Percentiles rank a stretch among this genome's conserved stretches.
phyloP scores from a whole-genome alignment of 2,888 invertebrate species.

The Polia nebulosa region DNA sequence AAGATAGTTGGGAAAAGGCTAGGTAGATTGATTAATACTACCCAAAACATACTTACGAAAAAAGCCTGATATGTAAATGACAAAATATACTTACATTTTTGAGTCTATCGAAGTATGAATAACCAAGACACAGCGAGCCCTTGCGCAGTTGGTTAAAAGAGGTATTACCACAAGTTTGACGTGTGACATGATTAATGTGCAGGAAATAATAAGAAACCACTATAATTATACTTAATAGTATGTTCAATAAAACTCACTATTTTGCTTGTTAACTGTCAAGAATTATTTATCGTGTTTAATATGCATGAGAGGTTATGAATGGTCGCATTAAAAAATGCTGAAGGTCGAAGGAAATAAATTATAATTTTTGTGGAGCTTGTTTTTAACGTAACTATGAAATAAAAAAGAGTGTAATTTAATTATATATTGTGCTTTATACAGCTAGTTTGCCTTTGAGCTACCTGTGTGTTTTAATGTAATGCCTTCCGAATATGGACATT shows the following conservation, averaged over 20 bases:
- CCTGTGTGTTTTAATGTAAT: neutral
- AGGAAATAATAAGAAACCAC: slow-evolving; percentile 55
- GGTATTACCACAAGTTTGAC: slow-evolving; percentile 42
- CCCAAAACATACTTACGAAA: neutral
- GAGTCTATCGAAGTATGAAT: slow-evolving; percentile 27
- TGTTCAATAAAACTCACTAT: slow-evolving; percentile 55
- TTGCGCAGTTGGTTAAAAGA: slow-evolving; percentile 40
- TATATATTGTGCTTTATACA: neutral
- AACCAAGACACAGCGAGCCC: neutral
- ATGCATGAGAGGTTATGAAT: slow-evolving; percentile 59
- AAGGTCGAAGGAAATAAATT: slow-evolving; percentile 34
- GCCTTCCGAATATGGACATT: too few relatives aligned
- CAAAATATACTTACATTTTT: slow-evolving; percentile 28
- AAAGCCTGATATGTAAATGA: slow-evolving; percentile 1
- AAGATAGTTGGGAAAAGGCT: too few relatives aligned
- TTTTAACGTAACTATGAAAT: neutral
- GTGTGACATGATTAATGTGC: slow-evolving; percentile 57
- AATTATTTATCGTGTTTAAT: slow-evolving; percentile 58
- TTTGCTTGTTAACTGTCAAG: slow-evolving; percentile 56
- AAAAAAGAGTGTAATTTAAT: slow-evolving; percentile 12
- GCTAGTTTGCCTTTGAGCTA: neutral
- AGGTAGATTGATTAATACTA: slow-evolving; percentile 17
- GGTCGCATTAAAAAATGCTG: slow-evolving; percentile 36
- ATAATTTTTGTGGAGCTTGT: neutral
- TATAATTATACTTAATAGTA: slow-evolving; percentile 57